phyloP scores from a whole-genome alignment of 2,113 vertebrate genomes.

The Thymallus thymallus region DNA sequence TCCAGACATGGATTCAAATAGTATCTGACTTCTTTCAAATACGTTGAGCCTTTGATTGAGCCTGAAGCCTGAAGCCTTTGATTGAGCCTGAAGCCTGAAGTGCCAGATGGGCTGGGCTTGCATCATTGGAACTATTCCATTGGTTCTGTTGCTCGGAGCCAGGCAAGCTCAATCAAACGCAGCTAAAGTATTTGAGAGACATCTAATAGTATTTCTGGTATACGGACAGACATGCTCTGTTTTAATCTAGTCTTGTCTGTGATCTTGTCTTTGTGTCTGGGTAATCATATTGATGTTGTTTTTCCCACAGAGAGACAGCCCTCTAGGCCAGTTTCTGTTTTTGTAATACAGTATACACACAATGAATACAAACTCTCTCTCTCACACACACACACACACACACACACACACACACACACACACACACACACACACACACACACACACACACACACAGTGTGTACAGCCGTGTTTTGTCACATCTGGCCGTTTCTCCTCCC shows the following conservation, averaged over 20 bases:
- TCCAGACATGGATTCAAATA: too few species aligned
- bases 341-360: slow-evolving; percentile 7
- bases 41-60: too few species aligned
- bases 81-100: too few species aligned
- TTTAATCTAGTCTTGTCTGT: not conserved
- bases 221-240: not conserved
- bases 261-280: not conserved
- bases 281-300: not conserved
- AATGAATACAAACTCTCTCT: not conserved
- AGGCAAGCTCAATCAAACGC: too few species aligned
- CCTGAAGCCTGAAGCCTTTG: too few species aligned
- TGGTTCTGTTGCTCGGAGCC: too few species aligned
- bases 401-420: slow-evolving; percentile 9
- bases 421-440: slow-evolving; percentile 7
- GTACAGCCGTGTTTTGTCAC: not conserved
- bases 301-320: not conserved
- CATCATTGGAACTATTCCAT: too few species aligned
- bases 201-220: too few species aligned
- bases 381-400: slow-evolving; percentile 8
- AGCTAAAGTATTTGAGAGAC: too few species aligned
- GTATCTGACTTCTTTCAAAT: too few species aligned
- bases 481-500: slow-evolving; percentile 38
- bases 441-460: slow-evolving; percentile 8
- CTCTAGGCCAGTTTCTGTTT: not conserved
- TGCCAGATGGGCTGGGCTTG: too few species aligned